Conservation (phyloP, 2,113 vertebrate genomes). For the Motacilla tschutschensis region DNA sequence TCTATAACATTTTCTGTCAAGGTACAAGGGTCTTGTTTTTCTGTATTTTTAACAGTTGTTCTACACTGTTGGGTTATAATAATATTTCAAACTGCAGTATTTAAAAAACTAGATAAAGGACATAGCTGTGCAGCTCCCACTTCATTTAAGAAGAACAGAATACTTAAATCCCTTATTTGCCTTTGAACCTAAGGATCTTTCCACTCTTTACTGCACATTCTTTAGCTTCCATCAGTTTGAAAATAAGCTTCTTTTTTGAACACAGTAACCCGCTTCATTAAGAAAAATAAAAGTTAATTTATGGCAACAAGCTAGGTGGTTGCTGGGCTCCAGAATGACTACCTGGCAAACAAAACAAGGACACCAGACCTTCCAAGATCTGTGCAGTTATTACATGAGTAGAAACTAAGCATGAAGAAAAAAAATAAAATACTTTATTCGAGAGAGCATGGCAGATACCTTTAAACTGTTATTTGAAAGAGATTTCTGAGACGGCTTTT, state of each 20-base stretch:
- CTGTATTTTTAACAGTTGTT: background rate
- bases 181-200: constrained; percentile 4
- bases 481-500: background rate
- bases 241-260: background rate
- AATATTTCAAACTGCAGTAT: background rate
- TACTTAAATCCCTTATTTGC: background rate
- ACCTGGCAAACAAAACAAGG: background rate
- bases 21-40: background rate
- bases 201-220: background rate
- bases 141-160: background rate
- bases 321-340: background rate
- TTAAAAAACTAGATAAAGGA: background rate
- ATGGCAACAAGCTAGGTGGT: background rate
- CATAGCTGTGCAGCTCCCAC: background rate
- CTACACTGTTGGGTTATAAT: background rate
- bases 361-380: background rate
- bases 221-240: background rate
- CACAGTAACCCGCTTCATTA: background rate
- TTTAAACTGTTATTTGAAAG: background rate
- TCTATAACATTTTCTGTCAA: background rate
- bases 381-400: background rate
- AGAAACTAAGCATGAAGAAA: background rate
- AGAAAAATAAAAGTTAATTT: background rate
- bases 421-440: background rate
- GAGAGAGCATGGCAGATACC: background rate